phyloP scores from a whole-genome alignment of 2,888 invertebrate genomes.

The Dryococelus australis region DNA sequence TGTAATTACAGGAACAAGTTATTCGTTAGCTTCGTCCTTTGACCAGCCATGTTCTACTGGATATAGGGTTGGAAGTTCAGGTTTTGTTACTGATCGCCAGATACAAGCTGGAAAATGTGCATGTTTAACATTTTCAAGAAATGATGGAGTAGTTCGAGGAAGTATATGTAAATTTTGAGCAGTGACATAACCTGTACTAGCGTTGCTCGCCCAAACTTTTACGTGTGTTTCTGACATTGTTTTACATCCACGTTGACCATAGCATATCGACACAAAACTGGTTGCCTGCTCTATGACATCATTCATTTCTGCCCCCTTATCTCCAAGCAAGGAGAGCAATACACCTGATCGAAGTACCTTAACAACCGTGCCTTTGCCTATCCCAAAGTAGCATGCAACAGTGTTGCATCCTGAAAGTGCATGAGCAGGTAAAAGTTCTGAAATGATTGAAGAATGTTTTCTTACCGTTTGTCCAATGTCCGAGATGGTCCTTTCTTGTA shows the following conservation, averaged over 20 bases:
- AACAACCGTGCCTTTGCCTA: background rate
- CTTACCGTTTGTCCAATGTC: background rate
- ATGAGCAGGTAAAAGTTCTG: background rate
- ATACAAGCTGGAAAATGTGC: background rate
- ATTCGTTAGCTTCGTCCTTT: background rate
- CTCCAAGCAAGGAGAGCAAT: background rate
- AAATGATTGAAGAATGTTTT: constrained; percentile 11
- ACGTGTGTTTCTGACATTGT: background rate
- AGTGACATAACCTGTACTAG: background rate
- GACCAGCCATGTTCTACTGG: background rate
- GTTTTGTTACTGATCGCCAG: background rate
- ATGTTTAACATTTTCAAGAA: background rate
- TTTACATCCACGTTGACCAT: background rate
- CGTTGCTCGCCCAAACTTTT: background rate
- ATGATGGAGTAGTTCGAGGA: background rate
- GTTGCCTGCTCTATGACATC: constrained; percentile 11
- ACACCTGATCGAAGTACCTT: background rate
- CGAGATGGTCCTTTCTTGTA: background rate
- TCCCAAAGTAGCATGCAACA: background rate
- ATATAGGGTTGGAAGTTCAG: background rate
- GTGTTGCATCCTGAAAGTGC: background rate
- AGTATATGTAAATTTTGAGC: background rate
- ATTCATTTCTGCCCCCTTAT: background rate
- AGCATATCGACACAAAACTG: background rate
- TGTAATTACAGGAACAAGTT: background rate